Conservation (phyloP, 2,888 invertebrate species). For the Amphimallon solstitiale region DNA sequence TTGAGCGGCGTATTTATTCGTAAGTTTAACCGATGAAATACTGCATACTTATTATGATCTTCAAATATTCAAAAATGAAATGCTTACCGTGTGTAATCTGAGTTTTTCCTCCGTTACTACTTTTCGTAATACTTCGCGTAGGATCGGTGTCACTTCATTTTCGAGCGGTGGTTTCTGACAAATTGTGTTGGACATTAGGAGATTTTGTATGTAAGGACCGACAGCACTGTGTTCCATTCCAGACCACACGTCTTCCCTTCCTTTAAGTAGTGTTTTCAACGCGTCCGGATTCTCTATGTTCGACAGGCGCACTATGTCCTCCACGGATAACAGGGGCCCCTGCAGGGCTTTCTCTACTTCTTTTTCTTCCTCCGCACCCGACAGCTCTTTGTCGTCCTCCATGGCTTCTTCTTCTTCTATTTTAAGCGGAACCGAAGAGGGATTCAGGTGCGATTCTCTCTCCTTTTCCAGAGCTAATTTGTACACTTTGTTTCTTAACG, state of each 20-base stretch:
- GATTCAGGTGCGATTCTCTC: slow-evolving; percentile 71
- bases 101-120: slow-evolving; percentile 69
- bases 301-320: slow-evolving; percentile 70
- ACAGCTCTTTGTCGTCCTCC: slow-evolving; percentile 69
- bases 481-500: slow-evolving; percentile 94
- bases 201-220: slow-evolving; percentile 67
- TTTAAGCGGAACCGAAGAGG: slow-evolving; percentile 54
- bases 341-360: slow-evolving; percentile 69
- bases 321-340: slow-evolving; percentile 68
- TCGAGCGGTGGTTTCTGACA: slow-evolving; percentile 57
- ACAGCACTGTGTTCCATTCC: slow-evolving; percentile 65
- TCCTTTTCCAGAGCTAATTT: slow-evolving; percentile 80
- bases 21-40: too few relatives aligned
- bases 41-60: too few relatives aligned
- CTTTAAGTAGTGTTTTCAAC: slow-evolving; percentile 66
- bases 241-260: slow-evolving; percentile 63
- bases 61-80: too few relatives aligned
- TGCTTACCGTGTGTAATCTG: slow-evolving; percentile 51
- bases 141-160: slow-evolving; percentile 58
- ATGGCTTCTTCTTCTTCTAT: slow-evolving; percentile 66
- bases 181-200: slow-evolving; percentile 61
- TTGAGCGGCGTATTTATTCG: too few relatives aligned
- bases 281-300: slow-evolving; percentile 66
- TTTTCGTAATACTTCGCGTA: slow-evolving; percentile 69
- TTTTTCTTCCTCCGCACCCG: slow-evolving; percentile 70